Base-by-base conservation (phyloP, 1,140 invertebrate genomes). In the Trachymyrmex septentrionalis region DNA sequence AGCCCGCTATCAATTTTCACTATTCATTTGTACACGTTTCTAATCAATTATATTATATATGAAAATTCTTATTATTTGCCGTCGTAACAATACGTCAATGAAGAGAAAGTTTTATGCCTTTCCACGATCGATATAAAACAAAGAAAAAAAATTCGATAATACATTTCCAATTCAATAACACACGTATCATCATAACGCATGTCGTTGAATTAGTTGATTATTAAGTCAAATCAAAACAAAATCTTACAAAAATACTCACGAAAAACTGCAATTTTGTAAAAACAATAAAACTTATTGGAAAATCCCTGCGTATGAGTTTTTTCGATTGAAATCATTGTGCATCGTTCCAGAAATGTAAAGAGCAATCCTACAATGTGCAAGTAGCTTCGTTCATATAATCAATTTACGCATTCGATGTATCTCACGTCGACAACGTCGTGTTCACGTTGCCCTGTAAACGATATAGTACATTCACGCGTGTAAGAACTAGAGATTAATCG, bases 191-290 rank as follows among this genome's bases (percentile, higher is more conserved):
- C 7, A 24, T 27, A 38, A 77, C 3, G 38, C 5, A 50, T 19
- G 16, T 69, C 6, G 38, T 63, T 59, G 38, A 50, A 50, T 50
- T 44, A 44, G 10, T 44, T 50, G 48, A 69, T 78, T 66, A 69
- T 78, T 50, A 66, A 78, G 44, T 44, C 38, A 5, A 77, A 63
- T 48, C 27, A 77, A 78, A 78, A 64, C 19, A 77, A 16, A 16
- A 48, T 21, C 19, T 3, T 30, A 6, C 19, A 38, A 44, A 63
- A 77, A 64, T 44, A 78, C 2, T 19, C 14, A 24, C n/a, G 16
- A 38, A 44, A 24, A 10, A 14, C 9, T 48, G 10, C 16, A 50
- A 64, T 30, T 48, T 48, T 5, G 5, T 57, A n/a, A n/a, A 55
- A 55, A 1, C 1, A 9, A 57, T 34, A 57, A 57, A 21, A 57